Evolutionary conservation across 2,113 vertebrate genomes (phyloP).

Genomic region (Colius striatus): DNA sequence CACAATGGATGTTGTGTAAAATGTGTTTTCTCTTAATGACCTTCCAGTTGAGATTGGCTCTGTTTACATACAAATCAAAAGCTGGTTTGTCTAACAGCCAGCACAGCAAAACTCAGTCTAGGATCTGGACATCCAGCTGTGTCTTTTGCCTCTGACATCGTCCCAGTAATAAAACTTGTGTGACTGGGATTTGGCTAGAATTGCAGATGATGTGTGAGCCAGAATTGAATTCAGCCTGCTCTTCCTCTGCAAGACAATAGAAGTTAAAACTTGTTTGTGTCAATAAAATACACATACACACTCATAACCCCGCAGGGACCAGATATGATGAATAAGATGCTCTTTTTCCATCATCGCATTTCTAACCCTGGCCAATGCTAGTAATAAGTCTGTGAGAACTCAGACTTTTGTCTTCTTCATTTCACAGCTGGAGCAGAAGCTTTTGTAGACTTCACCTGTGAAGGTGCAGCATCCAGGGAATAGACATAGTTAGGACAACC

Average conservation of each 20-base stretch:
- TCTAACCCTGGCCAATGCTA: neutral
- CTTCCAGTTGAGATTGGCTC: slow-evolving; percentile 64
- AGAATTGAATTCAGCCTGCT: slow-evolving; percentile 47
- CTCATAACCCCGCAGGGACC: neutral
- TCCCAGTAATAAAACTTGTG: slow-evolving; percentile 59
- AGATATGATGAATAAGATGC: slow-evolving; percentile 28
- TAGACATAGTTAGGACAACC: neutral
- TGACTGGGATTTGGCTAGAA: slow-evolving; percentile 55
- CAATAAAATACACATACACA: slow-evolving; percentile 47
- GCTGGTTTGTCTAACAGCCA: slow-evolving; percentile 62
- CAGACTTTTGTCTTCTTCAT: neutral
- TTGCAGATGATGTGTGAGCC: slow-evolving; percentile 40
- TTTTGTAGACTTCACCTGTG: neutral
- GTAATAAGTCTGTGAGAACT: slow-evolving; percentile 26
- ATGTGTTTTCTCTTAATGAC: slow-evolving; percentile 61
- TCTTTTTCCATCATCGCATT: slow-evolving; percentile 47
- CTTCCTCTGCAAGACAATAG: slow-evolving; percentile 57
- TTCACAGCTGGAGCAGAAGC: neutral
- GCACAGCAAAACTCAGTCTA: slow-evolving; percentile 56
- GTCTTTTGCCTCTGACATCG: slow-evolving; percentile 65
- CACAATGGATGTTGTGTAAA: slow-evolving; percentile 52
- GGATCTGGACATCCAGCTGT: slow-evolving; percentile 60
- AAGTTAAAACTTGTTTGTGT: slow-evolving; percentile 49
- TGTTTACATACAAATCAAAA: slow-evolving; percentile 67
- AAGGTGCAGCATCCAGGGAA: neutral